Base-by-base conservation (phyloP, 2,888 invertebrate genomes). In the Alloplasta piceator region DNA sequence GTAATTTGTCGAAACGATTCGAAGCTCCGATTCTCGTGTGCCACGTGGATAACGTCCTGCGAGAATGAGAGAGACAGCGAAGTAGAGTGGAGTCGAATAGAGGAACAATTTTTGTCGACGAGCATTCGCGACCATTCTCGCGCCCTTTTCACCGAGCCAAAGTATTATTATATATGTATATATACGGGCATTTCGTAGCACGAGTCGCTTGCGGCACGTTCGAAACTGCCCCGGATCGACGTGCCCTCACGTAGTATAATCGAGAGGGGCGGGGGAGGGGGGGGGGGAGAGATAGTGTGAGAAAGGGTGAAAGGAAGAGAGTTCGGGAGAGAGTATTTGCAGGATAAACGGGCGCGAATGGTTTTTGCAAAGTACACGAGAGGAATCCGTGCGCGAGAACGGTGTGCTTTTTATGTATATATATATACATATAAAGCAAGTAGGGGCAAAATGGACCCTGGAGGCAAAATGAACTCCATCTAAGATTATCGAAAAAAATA, bases 201-300 rank as follows among this genome's bases (percentile, higher is more conserved):
- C 50, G 55, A 77, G 50, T 52, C 16, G 64, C 68, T 74, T 52
- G 74, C 50, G 72, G 81, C 81, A 81, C 81, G 81, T 81, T 81
- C 78, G 66, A 70, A 50, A 77, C 80, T 74, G 60, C 74, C 73
- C 60, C 70, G 64, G 55, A 60, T 78, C 77, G 81, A 81, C 81
- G 81, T 81, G 73, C 81, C 73, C 78, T 77, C 81, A 81, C 81
- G 81, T 78, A 81, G 77, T 70, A 77, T 74, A 81, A 81, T 78
- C 81, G 78, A 66, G 64, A 48, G 74, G 14, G 41, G 41, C 63
- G 63, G 14, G 48, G 66, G 64, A 48, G 74, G 14, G 41, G 41
- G 67, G 63, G 14, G 48, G 66, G 12, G 58, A 43, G 38, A 3
- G 26, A 26, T 26, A 52, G 16, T 36, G 9, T 7, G 48, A 63